These are phyloP conservation scores for Oxyscelio sp. DNA, from an alignment of 2,888 invertebrate genomes.

Conservation along the genomic window DNA sequence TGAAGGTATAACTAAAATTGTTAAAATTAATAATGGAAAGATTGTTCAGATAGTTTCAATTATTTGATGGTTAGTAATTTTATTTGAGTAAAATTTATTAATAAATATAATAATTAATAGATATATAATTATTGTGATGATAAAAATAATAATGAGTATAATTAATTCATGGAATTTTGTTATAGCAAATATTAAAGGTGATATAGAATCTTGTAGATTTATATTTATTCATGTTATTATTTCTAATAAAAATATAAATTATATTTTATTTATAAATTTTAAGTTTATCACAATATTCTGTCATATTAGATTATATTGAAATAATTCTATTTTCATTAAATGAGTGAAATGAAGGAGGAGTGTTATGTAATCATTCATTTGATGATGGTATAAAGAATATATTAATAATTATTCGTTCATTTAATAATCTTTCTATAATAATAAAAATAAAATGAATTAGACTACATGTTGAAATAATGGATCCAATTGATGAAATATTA, in stretches of 20 bases:
- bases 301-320: constrained; percentile 90
- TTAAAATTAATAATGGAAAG: constrained; percentile 90
- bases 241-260: constrained; percentile 90
- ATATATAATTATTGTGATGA: constrained; percentile 90
- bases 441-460: constrained; percentile 90
- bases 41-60: constrained; percentile 92
- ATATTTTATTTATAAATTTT: constrained; percentile 91
- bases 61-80: constrained; percentile 90
- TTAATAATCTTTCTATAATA: constrained; percentile 91
- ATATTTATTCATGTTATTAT: constrained; percentile 78
- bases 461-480: constrained; percentile 90
- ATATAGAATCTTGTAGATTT: constrained; percentile 90
- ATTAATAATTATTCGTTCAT: constrained; percentile 89
- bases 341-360: constrained; percentile 75
- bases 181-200: constrained; percentile 92
- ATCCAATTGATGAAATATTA: constrained; percentile 92
- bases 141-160: constrained; percentile 91
- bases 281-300: constrained; percentile 91
- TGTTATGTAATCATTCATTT: constrained; percentile 90
- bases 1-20: constrained; percentile 91
- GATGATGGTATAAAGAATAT: constrained; percentile 89
- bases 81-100: constrained; percentile 90
- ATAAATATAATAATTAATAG: constrained; percentile 90
- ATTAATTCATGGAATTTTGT: constrained; percentile 91
- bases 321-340: constrained; percentile 85